Base-by-base conservation (phyloP, 2,888 invertebrate genomes). In the Tanytarsus gracilentus region DNA sequence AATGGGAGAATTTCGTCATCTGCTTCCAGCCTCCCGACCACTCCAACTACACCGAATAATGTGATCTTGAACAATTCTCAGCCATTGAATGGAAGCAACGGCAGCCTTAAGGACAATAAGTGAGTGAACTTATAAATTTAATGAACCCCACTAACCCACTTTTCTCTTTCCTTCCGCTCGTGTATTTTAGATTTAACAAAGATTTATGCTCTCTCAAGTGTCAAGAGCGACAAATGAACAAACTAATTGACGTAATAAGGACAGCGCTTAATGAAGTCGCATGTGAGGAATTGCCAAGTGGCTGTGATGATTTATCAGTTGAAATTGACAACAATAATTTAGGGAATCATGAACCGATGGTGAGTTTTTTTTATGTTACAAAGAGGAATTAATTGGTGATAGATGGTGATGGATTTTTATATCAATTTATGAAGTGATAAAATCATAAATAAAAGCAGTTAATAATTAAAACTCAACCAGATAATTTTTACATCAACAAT, bases 271-370 rank as follows among this genome's bases (percentile, higher is more conserved):
- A 87, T 62, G 89, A 91, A 72, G 78, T 91, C 26, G 90, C 91
- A 61, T 90, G 90, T 70, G 90, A 91, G 72, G 90, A 91, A 75
- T 80, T 88, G 62, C 91, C 91, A 14, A 85, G 88, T 6, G 91
- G 88, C 55, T 89, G 88, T 70, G 82, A 82, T 9, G 90, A 90
- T 73, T 76, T 89, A 64, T 69, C 69, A 29, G 66, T 73, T 44
- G 74, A 74, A 76, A 82, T 84, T 63, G 85, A 82, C 63, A 72
- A 73, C 63, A 69, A 71, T 63, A 73, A 69, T 63, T 6, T 48
- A 1, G 48, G 30, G 78, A 78, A 69, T 76, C 79, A 21, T 61
- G 84, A 85, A 63, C 79, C 80, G 66, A 83, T 82, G 80, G 84
- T 84, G 72, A 62, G 69, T 64, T 23, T 58, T 36, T 55, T 7